These are phyloP conservation scores for Denticeps clupeoides DNA, from an alignment of 2,797 vertebrate species.

Conservation along the genomic window DNA sequence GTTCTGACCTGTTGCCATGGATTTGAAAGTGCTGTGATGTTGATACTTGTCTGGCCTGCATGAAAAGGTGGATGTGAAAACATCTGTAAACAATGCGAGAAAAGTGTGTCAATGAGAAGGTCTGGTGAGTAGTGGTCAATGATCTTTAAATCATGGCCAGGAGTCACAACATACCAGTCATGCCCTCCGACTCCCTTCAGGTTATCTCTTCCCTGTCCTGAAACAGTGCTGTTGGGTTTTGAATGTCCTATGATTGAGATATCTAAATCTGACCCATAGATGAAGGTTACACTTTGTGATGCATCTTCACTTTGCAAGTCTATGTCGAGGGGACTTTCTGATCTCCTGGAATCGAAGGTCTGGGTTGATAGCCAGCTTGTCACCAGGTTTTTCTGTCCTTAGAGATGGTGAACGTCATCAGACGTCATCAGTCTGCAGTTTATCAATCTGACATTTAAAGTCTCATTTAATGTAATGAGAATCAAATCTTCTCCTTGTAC, in stretches of 20 bases:
- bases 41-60: background rate
- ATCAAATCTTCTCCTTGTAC: conserved; percentile 7
- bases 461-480: background rate
- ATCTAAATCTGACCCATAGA: conserved; percentile 20
- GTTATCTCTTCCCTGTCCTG: conserved; percentile 27
- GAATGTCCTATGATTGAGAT: conserved; percentile 36
- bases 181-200: conserved; percentile 31
- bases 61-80: background rate
- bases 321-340: background rate
- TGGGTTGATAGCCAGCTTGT: conserved; percentile 13
- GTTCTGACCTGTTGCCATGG: conserved; percentile 7
- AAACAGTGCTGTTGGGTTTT: conserved; percentile 23
- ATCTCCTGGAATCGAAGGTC: conserved; percentile 32
- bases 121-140: conserved; percentile 36
- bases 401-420: conserved; percentile 33
- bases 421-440: conserved; percentile 34
- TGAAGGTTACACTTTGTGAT: conserved; percentile 16
- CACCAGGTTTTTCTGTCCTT: conserved; percentile 17
- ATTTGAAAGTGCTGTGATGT: conserved; percentile 36
- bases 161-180: conserved; percentile 38
- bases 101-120: conserved; percentile 25
- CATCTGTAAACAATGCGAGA: conserved; percentile 22
- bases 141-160: conserved; percentile 32
- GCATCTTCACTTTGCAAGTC: conserved; percentile 27
- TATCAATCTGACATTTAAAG: conserved; percentile 12